phyloP scores from a whole-genome alignment of 2,888 invertebrate species.

The Rapana venosa region DNA sequence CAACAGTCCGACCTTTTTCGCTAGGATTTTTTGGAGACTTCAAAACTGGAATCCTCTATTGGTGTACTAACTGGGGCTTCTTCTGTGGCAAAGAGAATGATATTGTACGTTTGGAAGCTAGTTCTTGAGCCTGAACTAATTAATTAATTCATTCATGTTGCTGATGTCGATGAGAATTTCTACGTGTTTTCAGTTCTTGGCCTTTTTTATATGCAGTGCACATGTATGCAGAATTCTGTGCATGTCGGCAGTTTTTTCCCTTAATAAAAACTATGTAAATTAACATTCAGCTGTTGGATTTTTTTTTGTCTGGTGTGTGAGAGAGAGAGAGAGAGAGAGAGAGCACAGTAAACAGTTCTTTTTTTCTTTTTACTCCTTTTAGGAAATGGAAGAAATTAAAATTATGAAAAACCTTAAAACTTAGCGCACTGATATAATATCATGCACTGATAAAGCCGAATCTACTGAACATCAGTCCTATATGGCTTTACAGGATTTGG shows the following conservation, averaged over 20 bases:
- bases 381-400: too few relatives aligned
- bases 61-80: neutral
- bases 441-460: too few relatives aligned
- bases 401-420: too few relatives aligned
- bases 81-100: too few relatives aligned
- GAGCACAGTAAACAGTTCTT: too few relatives aligned
- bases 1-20: neutral
- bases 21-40: neutral
- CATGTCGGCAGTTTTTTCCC: conserved; percentile 34
- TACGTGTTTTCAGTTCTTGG: neutral
- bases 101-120: too few relatives aligned
- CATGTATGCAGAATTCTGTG: conserved; percentile 35
- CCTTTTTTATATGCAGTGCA: conserved; percentile 32
- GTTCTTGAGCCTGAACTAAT: neutral
- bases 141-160: too few relatives aligned
- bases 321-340: neutral
- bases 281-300: neutral
- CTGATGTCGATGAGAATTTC: neutral
- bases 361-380: too few relatives aligned
- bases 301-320: neutral
- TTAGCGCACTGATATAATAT: too few relatives aligned
- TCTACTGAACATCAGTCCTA: too few relatives aligned
- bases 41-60: neutral
- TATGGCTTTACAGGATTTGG: too few relatives aligned
- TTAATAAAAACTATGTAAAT: conserved; percentile 24